These are phyloP conservation scores for Onthophagus sagittarius DNA, from an alignment of 2,888 invertebrate genomes.

Conservation along the genomic window DNA sequence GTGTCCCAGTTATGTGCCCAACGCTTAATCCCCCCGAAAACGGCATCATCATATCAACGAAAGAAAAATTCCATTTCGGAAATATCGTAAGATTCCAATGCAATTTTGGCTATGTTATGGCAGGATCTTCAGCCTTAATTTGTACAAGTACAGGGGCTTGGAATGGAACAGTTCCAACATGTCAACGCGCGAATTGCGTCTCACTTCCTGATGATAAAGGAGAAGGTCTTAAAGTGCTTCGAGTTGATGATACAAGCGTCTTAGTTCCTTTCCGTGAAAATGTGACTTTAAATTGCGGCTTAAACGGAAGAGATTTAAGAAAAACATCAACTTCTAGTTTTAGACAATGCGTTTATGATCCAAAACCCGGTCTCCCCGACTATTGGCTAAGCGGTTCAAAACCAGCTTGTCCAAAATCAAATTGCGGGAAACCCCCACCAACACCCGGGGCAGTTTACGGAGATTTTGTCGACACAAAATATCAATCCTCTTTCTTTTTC, in stretches of 20 bases:
- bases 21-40: conserved; percentile 74
- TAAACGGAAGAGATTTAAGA: conserved; percentile 71
- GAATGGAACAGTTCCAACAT: conserved; percentile 92
- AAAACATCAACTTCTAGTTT: conserved; percentile 80
- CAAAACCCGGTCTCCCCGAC: conserved; percentile 82
- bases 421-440: conserved; percentile 88
- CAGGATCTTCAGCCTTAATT: conserved; percentile 78
- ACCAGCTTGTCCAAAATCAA: conserved; percentile 82
- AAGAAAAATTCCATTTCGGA: conserved; percentile 78
- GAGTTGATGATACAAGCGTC: conserved; percentile 78
- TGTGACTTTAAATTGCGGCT: conserved; percentile 79
- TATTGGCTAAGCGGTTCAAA: conserved; percentile 86
- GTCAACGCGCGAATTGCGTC: conserved; percentile 90
- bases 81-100: conserved; percentile 90
- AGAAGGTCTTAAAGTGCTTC: conserved; percentile 75
- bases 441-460: conserved; percentile 94
- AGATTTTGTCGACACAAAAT: conserved; percentile 80
- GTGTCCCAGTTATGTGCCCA: conserved; percentile 91
- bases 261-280: conserved; percentile 86
- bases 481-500: conserved; percentile 91
- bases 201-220: conserved; percentile 84
- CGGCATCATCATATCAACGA: conserved; percentile 78
- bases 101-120: conserved; percentile 90
- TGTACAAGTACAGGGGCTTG: conserved; percentile 89
- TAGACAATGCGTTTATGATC: conserved; percentile 94